Evolutionary conservation across 1,140 invertebrate species (phyloP).

Genomic region (Acyrthosiphon pisum): DNA sequence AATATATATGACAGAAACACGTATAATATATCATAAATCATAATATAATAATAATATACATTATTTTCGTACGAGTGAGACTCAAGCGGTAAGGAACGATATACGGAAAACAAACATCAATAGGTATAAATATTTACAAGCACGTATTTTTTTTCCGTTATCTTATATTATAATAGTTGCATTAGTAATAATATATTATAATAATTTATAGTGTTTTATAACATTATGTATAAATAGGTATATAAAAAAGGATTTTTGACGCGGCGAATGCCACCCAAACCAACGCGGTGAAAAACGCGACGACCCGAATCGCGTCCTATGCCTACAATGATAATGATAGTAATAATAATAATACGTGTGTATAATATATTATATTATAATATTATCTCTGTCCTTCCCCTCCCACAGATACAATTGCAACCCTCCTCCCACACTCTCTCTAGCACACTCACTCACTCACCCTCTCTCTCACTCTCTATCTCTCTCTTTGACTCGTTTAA

Average conservation of each 20-base stretch:
- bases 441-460: no score
- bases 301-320: neutral
- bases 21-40: neutral
- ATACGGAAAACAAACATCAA: conserved; percentile 10
- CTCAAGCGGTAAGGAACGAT: conserved; percentile 7
- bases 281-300: neutral
- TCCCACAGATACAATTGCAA: no score
- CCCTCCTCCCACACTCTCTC: neutral
- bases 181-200: neutral
- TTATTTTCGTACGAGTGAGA: neutral
- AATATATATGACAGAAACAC: neutral
- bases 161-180: neutral
- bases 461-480: no score
- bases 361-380: neutral
- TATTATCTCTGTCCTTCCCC: neutral
- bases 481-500: neutral
- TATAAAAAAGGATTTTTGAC: neutral
- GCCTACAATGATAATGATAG: neutral
- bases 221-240: neutral
- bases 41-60: neutral
- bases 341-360: neutral
- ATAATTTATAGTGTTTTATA: neutral
- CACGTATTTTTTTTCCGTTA: neutral
- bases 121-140: conserved; percentile 33
- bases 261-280: neutral